Evolutionary conservation across 2,888 invertebrate species (phyloP).

Genomic region (Drosophila macrospina): DNA sequence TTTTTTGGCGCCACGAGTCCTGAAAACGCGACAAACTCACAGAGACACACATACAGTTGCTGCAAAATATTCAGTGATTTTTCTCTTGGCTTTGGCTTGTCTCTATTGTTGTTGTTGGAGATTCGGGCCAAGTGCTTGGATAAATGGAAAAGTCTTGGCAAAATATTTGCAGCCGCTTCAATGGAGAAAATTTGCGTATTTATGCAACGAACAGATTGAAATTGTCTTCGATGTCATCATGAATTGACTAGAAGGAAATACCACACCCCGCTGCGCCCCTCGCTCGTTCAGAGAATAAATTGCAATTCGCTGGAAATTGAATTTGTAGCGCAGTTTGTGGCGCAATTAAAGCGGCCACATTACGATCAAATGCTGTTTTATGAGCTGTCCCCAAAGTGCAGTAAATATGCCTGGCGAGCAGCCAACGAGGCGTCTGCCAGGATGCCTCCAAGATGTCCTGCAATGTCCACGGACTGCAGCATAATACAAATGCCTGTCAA

Average conservation of each 20-base stretch:
- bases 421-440: conserved; percentile 58
- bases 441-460: conserved; percentile 35
- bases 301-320: conserved; percentile 52
- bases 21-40: conserved; percentile 48
- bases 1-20: conserved; percentile 78
- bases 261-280: too few species aligned
- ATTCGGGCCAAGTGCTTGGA: conserved; percentile 25
- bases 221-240: conserved; percentile 17
- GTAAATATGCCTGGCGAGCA: conserved; percentile 72
- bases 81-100: conserved; percentile 25
- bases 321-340: conserved; percentile 64
- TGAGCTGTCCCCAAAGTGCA: conserved; percentile 63
- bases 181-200: conserved; percentile 67
- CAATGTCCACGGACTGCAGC: conserved; percentile 34
- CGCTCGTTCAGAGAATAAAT: neutral
- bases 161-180: conserved; percentile 61
- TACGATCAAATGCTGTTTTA: conserved; percentile 52
- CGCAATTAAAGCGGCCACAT: conserved; percentile 69
- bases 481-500: conserved; percentile 62
- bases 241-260: neutral
- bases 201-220: conserved; percentile 53
- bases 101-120: conserved; percentile 12
- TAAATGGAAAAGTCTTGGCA: conserved; percentile 69
- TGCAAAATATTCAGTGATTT: conserved; percentile 33
- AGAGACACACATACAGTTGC: conserved; percentile 8